Conservation (phyloP, 92 coral and sea anemone species). For the Meandrina meandrites region DNA sequence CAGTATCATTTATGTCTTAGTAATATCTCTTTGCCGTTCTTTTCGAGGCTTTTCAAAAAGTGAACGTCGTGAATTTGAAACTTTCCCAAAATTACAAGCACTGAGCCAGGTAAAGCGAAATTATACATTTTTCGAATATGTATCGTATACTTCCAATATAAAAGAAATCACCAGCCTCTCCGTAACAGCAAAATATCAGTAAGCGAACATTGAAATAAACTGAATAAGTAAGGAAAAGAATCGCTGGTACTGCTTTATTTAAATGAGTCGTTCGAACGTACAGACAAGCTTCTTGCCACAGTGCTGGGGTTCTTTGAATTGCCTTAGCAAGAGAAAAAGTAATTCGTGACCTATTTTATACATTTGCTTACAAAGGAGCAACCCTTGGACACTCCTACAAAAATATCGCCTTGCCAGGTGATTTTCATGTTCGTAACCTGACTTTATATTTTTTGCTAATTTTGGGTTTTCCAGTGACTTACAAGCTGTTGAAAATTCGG, state of each 20-base stretch:
- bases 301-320: not conserved
- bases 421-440: not conserved
- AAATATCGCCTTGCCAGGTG: not conserved
- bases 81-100: not conserved
- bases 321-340: not conserved
- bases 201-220: not conserved
- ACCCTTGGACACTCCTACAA: not conserved
- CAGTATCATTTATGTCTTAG: not conserved
- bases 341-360: not conserved
- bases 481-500: not conserved
- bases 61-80: not conserved
- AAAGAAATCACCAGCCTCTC: not conserved
- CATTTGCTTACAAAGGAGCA: slow-evolving; percentile 4
- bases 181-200: not conserved
- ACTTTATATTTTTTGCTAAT: not conserved
- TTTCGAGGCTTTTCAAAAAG: not conserved
- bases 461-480: not conserved
- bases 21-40: not conserved
- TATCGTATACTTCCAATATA: not conserved
- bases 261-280: not conserved
- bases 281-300: not conserved
- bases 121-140: not conserved
- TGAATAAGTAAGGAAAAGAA: not conserved
- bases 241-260: not conserved
- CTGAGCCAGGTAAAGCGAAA: not conserved